A percentile compares a stretch with the other conserved stretches of the same genome.
Evolutionary conservation across 1,140 invertebrate species (phyloP).

Genomic region (Akabosia matsudoensis): DNA sequence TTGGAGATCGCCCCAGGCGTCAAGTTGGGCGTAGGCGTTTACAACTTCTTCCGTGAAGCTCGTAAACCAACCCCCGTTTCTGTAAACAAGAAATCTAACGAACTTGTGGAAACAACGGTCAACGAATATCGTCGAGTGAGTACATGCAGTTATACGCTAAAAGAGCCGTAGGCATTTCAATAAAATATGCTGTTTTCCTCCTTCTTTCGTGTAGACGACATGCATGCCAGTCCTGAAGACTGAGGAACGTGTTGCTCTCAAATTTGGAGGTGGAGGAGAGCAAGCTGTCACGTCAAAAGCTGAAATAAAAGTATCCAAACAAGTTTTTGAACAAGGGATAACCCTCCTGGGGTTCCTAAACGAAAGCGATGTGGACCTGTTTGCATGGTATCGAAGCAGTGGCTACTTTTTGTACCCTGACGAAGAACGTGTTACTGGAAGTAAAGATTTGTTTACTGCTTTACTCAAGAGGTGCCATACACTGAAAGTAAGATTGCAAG

Average conservation of each 20-base stretch:
- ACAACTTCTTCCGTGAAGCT: constrained; percentile 35
- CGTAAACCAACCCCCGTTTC: no score
- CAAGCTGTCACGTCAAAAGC: constrained; percentile 12
- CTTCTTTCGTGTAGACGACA: constrained; percentile 22
- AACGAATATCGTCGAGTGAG: constrained; percentile 28
- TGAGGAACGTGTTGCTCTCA: constrained; percentile 29
- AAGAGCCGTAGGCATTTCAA: no score
- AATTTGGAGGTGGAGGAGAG: constrained; percentile 30
- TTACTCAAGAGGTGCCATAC: constrained; percentile 35
- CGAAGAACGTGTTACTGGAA: constrained; percentile 37
- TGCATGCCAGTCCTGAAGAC: constrained; percentile 36
- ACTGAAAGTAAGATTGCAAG: constrained; percentile 31
- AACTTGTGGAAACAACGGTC: constrained; percentile 16
- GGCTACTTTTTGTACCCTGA: constrained; percentile 42
- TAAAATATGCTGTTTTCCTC: background rate
- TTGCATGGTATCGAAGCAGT: constrained; percentile 17
- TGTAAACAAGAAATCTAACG: constrained; percentile 19
- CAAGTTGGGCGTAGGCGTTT: constrained; percentile 37
- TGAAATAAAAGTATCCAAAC: constrained; percentile 32
- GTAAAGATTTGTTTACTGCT: constrained; percentile 37
- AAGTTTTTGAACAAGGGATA: constrained; percentile 32
- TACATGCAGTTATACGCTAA: no score
- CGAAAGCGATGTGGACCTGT: constrained; percentile 9
- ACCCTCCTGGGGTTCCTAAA: constrained; percentile 28
- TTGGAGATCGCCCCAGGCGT: constrained; percentile 37